Conservation (phyloP, 2,113 vertebrate genomes). For the Panthera uncia region DNA sequence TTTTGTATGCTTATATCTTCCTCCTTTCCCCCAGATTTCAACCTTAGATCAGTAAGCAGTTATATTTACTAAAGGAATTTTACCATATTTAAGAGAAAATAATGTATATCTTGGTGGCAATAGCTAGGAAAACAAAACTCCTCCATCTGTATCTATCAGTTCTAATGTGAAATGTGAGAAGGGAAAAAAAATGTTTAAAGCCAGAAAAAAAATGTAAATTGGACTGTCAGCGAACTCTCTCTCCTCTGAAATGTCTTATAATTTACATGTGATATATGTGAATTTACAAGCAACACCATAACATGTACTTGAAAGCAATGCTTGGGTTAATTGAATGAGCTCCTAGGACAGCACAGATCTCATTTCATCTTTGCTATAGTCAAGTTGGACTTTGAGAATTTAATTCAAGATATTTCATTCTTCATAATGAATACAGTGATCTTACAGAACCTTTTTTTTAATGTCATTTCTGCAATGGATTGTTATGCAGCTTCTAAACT, state of each 20-base stretch:
- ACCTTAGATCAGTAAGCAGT: constrained; percentile 23
- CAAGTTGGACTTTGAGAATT: constrained; percentile 49
- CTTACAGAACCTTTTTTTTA: background rate
- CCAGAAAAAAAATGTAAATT: constrained; percentile 53
- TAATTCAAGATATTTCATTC: constrained; percentile 37
- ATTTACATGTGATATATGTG: constrained; percentile 59
- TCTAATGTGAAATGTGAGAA: background rate
- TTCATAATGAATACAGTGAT: constrained; percentile 12
- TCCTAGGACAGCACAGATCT: constrained; percentile 34
- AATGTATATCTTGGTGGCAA: constrained; percentile 16
- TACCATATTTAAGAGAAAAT: constrained; percentile 5
- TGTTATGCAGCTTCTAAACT: constrained; percentile 31
- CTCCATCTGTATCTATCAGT: background rate
- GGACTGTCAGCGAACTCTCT: background rate
- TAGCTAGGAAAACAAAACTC: background rate
- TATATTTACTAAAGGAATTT: constrained; percentile 41
- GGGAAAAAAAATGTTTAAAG: background rate
- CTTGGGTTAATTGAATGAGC: constrained; percentile 67
- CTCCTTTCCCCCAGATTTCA: background rate
- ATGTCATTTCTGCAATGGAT: background rate
- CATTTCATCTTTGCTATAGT: constrained; percentile 48
- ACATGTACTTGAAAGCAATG: constrained; percentile 9
- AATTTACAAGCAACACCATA: constrained; percentile 44
- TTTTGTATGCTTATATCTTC: background rate
- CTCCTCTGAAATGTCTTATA: constrained; percentile 35